Conservation (phyloP, 2,888 invertebrate species). For the Allygus modestus region DNA sequence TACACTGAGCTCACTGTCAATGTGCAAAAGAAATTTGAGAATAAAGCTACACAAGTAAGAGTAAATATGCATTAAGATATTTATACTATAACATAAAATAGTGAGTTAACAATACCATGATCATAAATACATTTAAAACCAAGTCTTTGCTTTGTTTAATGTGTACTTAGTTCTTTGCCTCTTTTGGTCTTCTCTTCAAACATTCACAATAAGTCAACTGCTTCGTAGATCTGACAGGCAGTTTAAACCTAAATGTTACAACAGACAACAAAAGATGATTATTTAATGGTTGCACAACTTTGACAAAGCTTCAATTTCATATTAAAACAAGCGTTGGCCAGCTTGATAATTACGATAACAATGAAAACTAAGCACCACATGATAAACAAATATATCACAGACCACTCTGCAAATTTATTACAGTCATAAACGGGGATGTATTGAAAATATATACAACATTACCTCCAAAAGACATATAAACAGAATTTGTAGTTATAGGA, state of each 20-base stretch:
- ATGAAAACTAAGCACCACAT: too few relatives aligned
- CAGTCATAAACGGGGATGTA: too few relatives aligned
- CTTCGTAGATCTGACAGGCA: slow-evolving; percentile 34
- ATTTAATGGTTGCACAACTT: background rate
- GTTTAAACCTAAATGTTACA: slow-evolving; percentile 51
- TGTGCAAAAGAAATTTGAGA: background rate
- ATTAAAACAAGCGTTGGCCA: too few relatives aligned
- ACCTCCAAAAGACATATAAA: too few relatives aligned
- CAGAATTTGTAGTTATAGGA: too few relatives aligned
- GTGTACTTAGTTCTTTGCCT: slow-evolving; percentile 14
- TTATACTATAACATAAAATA: slow-evolving; percentile 1
- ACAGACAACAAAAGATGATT: slow-evolving; percentile 32
- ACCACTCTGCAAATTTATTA: too few relatives aligned
- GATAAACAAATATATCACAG: too few relatives aligned
- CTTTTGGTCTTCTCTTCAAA: slow-evolving; percentile 17
- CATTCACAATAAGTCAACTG: slow-evolving; percentile 31
- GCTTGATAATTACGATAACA: too few relatives aligned
- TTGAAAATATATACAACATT: too few relatives aligned
- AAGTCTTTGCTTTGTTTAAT: background rate
- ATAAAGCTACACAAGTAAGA: background rate
- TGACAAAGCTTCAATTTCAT: background rate
- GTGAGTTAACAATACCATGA: background rate
- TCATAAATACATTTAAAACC: background rate
- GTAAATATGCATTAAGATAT: background rate
- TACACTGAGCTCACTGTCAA: slow-evolving; percentile 21